phyloP scores from a whole-genome alignment of 2,113 vertebrate genomes.

The Odobenus rosmarus region DNA sequence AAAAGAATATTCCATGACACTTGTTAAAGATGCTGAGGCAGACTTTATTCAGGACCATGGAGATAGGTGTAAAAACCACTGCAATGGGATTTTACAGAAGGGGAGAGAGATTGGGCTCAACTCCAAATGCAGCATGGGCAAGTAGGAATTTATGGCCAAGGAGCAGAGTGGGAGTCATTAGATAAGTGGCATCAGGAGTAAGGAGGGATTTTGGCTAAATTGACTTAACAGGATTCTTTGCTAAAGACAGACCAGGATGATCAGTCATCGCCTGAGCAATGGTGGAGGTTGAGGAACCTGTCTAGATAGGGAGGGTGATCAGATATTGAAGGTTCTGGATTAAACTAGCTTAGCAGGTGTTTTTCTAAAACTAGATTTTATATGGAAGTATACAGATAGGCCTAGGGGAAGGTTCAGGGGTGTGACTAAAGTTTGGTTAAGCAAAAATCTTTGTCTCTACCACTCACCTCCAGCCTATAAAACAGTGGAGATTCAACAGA shows the following conservation, averaged over 20 bases:
- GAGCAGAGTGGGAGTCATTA: not conserved
- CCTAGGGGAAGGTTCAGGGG: not conserved
- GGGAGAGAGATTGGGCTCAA: not conserved
- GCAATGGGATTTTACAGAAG: not conserved
- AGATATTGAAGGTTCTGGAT: not conserved
- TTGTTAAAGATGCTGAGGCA: not conserved
- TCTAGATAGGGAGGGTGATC: not conserved
- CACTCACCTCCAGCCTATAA: not conserved
- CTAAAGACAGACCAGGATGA: not conserved
- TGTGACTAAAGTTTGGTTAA: not conserved
- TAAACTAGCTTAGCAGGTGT: not conserved
- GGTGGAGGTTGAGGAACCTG: not conserved
- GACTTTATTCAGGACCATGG: not conserved
- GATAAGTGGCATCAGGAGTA: not conserved
- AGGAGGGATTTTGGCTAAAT: not conserved
- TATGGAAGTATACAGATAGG: not conserved
- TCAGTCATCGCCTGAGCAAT: not conserved
- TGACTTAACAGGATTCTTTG: not conserved
- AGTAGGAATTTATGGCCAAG: not conserved
- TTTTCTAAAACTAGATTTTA: constrained; percentile 10
- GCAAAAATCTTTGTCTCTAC: not conserved
- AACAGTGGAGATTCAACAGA: not conserved
- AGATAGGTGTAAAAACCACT: not conserved
- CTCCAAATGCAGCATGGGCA: not conserved
- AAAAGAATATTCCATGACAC: not conserved